A percentile compares a stretch with the other conserved stretches of the same genome.
Conservation (phyloP, 2,888 invertebrate species). For the Parasteatoda lunata region DNA sequence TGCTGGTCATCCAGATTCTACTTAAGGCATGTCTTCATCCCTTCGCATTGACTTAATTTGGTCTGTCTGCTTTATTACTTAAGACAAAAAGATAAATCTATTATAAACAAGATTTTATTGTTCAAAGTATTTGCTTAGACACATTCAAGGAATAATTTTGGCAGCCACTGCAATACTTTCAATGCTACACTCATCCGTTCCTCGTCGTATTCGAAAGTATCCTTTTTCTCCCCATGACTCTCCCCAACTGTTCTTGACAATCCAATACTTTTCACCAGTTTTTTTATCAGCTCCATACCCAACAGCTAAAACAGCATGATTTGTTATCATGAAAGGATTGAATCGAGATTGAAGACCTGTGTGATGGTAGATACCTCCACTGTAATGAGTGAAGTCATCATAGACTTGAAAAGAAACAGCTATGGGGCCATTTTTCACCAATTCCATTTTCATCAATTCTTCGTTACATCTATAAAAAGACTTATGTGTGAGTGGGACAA, state of each 20-base stretch:
- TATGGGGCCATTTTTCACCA: constrained; percentile 76
- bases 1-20: too few relatives aligned
- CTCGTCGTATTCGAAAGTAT: constrained; percentile 72
- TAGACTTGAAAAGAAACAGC: constrained; percentile 76
- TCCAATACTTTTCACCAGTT: constrained; percentile 72
- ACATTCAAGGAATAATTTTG: constrained; percentile 65
- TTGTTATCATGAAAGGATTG: constrained; percentile 74
- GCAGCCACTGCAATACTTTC: constrained; percentile 69
- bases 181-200: constrained; percentile 70
- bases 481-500: background rate
- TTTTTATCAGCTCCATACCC: constrained; percentile 74
- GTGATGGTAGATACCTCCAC: constrained; percentile 75
- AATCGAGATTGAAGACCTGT: constrained; percentile 71
- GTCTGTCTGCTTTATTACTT: too few relatives aligned
- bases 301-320: constrained; percentile 75
- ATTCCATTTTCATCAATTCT: constrained; percentile 75
- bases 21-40: too few relatives aligned
- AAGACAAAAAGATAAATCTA: too few relatives aligned
- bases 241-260: constrained; percentile 73
- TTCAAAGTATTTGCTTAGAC: too few relatives aligned
- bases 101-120: too few relatives aligned
- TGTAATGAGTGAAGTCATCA: constrained; percentile 74
- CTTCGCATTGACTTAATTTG: too few relatives aligned
- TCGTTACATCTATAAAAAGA: constrained; percentile 75
- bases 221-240: constrained; percentile 72